Base-by-base conservation (phyloP, 2,797 vertebrate genomes). In the Cyclura pinguis region DNA sequence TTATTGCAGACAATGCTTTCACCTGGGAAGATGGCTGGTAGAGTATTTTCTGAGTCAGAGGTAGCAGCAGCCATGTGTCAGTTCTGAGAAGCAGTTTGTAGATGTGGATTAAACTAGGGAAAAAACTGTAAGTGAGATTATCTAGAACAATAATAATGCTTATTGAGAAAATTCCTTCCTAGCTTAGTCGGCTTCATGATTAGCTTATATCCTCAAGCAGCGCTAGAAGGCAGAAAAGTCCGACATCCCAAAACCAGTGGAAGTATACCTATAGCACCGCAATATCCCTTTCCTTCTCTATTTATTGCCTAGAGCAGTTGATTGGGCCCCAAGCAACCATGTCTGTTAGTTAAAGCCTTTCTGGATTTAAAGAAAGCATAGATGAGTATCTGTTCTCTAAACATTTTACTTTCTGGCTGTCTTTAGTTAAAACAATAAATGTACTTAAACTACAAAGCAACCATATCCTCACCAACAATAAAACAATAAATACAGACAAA, bases 241-340 rank as follows among this genome's bases (percentile, higher is more conserved):
- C 86, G 84, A 1, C 29, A 77, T 89, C 0, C 74, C 38, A 88
- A 89, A 93, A 84, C 29, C 80, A 91, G 6, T 78, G 91, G 93
- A 93, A 88, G 83, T 90, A 88, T 90, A 95, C 88, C 88, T 94
- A 94, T 91, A 90, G 93, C 94, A 94, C 32, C 78, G 86, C 8
- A 93, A 94, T 93, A 92, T 85, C 85, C 38, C 84, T 92, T 52
- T 91, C 86, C 84, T 76, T 90, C 42, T 87, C 74, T 38, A 42
- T 0, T 0, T 91, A 89, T 76, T 96, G 89, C 91, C 91, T 90
- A 92, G 92, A 94, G 92, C 91, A 88, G 0, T 29, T 55, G 88
- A 92, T 92, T 87, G 73, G 90, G 88, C 86, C 86, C 93, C 90
- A 88, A 90, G 91, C n/a, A 91, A 90, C 86, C 20, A 92, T 52